Evolutionary conservation across 2,888 invertebrate species (phyloP).

Genomic region (Phyllotreta cruciferae): DNA sequence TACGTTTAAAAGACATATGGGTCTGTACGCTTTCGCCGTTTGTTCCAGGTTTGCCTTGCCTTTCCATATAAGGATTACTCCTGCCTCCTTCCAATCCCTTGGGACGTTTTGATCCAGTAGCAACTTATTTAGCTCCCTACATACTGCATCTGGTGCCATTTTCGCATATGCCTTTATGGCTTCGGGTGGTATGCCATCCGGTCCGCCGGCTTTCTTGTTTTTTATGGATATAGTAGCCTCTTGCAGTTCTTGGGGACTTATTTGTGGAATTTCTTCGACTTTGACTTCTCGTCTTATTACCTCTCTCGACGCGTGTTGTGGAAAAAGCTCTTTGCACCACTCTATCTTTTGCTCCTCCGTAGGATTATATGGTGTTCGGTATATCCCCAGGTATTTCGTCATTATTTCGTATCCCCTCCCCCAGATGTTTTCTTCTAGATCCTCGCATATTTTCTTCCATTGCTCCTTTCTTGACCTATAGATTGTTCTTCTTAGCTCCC

Average conservation of each 20-base stretch:
- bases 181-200: constrained; percentile 27
- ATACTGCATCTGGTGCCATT: neutral
- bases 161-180: constrained; percentile 6
- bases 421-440: too few relatives aligned
- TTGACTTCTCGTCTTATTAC: neutral
- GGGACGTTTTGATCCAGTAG: constrained; percentile 18
- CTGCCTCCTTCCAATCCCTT: constrained; percentile 27
- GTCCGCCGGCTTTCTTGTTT: constrained; percentile 15
- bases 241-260: constrained; percentile 10
- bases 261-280: neutral
- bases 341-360: too few relatives aligned
- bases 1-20: constrained; percentile 29
- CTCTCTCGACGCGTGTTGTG: neutral
- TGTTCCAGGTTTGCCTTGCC: constrained; percentile 17
- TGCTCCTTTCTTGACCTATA: too few relatives aligned
- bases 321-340: neutral
- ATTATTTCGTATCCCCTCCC: too few relatives aligned
- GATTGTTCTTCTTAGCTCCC: too few relatives aligned
- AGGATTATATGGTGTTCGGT: too few relatives aligned
- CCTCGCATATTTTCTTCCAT: too few relatives aligned
- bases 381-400: too few relatives aligned
- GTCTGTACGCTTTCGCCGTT: constrained; percentile 11
- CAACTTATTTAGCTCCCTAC: constrained; percentile 7
- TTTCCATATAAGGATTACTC: neutral
- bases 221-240: constrained; percentile 14